phyloP scores from a whole-genome alignment of 2,888 invertebrate genomes.

The Mesorhabditis belari region DNA sequence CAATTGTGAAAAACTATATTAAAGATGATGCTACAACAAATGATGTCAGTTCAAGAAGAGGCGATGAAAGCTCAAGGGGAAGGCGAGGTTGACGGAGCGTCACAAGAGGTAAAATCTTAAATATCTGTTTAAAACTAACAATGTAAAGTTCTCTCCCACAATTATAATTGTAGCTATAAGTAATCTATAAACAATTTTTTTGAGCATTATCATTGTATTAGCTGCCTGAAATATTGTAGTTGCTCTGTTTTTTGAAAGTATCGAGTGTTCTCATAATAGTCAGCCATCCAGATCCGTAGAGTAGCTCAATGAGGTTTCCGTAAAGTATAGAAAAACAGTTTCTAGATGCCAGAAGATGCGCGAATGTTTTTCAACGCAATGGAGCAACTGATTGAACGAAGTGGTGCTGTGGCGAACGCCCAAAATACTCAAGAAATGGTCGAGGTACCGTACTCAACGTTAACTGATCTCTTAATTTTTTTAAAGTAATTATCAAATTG shows the following conservation, averaged over 20 bases:
- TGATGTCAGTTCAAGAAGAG: constrained; percentile 33
- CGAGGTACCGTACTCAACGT: too few relatives aligned
- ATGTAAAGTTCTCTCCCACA: too few relatives aligned
- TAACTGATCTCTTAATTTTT: background rate
- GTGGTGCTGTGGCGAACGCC: constrained; percentile 1
- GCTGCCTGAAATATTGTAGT: too few relatives aligned
- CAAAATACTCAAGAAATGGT: background rate
- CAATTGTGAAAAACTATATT: too few relatives aligned
- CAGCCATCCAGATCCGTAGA: too few relatives aligned
- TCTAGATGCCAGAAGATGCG: constrained; percentile 1
- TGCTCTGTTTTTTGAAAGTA: too few relatives aligned
- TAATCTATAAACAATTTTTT: too few relatives aligned
- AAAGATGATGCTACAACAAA: constrained; percentile 29
- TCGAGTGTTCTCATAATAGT: too few relatives aligned
- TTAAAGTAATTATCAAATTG: background rate
- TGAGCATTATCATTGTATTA: too few relatives aligned
- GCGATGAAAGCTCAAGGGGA: constrained; percentile 3
- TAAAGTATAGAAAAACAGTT: background rate
- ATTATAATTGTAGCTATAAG: too few relatives aligned
- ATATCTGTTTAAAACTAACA: background rate
- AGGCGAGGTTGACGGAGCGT: background rate
- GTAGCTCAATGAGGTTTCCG: too few relatives aligned
- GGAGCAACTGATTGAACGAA: constrained; percentile 26
- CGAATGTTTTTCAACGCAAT: constrained; percentile 11
- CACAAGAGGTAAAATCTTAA: background rate